Evolutionary conservation across 92 coral and sea anemone species (phyloP).

Genomic region (Metridium senile): DNA sequence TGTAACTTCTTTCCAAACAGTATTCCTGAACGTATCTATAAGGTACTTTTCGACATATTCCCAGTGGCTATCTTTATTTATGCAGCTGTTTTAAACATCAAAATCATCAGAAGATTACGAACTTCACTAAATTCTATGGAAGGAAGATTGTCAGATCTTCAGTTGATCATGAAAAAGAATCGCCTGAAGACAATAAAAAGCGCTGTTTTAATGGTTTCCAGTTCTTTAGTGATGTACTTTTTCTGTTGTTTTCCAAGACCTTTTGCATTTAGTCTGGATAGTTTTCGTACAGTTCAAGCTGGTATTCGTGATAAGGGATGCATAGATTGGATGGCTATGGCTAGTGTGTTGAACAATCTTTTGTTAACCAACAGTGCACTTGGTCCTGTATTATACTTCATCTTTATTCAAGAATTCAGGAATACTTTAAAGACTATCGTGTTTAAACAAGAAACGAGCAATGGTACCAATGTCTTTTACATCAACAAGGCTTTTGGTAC

Average conservation of each 20-base stretch:
- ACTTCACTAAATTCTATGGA: not conserved
- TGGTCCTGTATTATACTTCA: constrained; percentile 8
- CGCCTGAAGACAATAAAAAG: not conserved
- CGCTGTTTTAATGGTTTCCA: constrained; percentile 14
- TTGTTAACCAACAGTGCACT: constrained; percentile 13
- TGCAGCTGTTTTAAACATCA: constrained; percentile 3
- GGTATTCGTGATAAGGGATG: not conserved
- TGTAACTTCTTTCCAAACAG: not conserved
- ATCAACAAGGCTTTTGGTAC: no score
- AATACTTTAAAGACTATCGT: not conserved
- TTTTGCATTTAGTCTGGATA: not conserved
- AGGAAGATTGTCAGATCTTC: not conserved
- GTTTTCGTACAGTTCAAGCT: not conserved
- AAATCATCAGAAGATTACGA: constrained; percentile 1
- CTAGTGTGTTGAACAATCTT: not conserved
- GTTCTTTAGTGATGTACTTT: constrained; percentile 1
- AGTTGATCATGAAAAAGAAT: not conserved
- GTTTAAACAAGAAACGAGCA: not conserved
- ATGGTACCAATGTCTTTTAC: not conserved
- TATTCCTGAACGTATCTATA: not conserved
- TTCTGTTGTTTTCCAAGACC: not conserved
- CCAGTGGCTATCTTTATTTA: not conserved
- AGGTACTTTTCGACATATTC: not conserved
- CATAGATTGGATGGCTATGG: no score
- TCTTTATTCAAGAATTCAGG: constrained; percentile 17